A percentile compares a stretch with the other conserved stretches of the same genome.
phyloP scores from a whole-genome alignment of 2,888 invertebrate genomes.

The Drosophila nr. fundita region DNA sequence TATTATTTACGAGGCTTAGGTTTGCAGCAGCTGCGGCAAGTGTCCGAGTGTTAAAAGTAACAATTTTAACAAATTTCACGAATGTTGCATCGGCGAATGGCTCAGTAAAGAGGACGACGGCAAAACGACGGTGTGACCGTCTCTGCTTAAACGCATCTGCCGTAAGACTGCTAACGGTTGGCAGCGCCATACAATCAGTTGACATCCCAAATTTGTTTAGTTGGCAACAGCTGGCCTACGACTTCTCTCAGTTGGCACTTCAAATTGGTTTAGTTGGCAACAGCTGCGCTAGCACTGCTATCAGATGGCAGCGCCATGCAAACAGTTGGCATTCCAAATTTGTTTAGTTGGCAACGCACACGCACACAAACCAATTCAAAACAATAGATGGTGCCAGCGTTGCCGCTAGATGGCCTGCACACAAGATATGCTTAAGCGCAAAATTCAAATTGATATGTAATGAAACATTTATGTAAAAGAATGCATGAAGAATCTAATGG shows the following conservation, averaged over 20 bases:
- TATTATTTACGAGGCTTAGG: constrained; percentile 25
- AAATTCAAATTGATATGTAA: neutral
- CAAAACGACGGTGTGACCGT: constrained; percentile 40
- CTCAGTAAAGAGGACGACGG: constrained; percentile 52
- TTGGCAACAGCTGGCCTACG: constrained; percentile 24
- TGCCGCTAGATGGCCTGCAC: neutral
- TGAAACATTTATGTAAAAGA: neutral
- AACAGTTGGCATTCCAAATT: constrained; percentile 14
- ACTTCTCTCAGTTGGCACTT: neutral
- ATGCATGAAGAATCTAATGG: neutral
- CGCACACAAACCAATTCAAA: neutral
- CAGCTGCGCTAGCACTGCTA: neutral
- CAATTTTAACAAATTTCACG: constrained; percentile 52
- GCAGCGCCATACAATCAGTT: constrained; percentile 10
- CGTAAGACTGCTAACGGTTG: constrained; percentile 2
- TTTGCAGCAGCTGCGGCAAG: constrained; percentile 30
- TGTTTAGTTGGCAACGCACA: constrained; percentile 18
- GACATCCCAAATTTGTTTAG: constrained; percentile 4
- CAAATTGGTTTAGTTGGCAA: neutral
- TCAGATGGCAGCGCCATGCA: constrained; percentile 10
- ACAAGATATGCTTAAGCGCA: neutral
- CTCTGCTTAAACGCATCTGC: neutral
- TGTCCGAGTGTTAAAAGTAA: constrained; percentile 29
- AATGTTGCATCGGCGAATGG: constrained; percentile 63
- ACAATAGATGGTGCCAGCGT: neutral